phyloP scores from a whole-genome alignment of 2,797 vertebrate genomes.

The Oreortyx pictus region DNA sequence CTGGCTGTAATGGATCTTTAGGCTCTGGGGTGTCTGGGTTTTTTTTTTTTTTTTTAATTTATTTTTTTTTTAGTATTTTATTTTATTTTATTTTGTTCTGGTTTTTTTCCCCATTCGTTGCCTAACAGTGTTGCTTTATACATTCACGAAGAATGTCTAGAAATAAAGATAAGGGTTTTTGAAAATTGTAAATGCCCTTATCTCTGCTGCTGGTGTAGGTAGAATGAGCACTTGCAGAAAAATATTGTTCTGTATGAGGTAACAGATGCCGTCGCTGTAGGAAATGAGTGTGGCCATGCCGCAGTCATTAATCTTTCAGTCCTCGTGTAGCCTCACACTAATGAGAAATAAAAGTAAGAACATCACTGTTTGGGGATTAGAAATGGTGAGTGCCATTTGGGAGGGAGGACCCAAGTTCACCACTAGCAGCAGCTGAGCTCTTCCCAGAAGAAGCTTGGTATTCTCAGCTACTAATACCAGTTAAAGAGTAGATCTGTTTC shows the following conservation, averaged over 20 bases:
- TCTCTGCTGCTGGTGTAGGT: constrained; percentile 49
- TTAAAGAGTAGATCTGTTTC: not conserved
- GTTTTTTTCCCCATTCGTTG: not conserved
- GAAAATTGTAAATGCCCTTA: constrained; percentile 46
- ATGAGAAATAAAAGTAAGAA: constrained; percentile 53
- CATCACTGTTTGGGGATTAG: not conserved
- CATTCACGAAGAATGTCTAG: constrained; percentile 6
- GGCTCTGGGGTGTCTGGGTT: not conserved
- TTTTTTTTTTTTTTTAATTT: no score
- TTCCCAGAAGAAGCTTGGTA: not conserved
- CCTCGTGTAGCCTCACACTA: constrained; percentile 30
- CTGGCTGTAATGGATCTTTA: not conserved
- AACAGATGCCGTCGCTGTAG: constrained; percentile 57
- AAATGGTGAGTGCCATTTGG: not conserved
- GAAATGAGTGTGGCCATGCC: constrained; percentile 29
- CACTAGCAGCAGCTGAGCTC: not conserved
- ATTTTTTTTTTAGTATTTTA: no score
- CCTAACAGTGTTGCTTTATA: constrained; percentile 7
- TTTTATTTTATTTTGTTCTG: no score
- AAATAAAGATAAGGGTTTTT: constrained; percentile 61
- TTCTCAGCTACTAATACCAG: not conserved
- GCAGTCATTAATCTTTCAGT: constrained; percentile 66
- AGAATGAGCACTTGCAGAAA: constrained; percentile 33
- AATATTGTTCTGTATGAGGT: constrained; percentile 56
- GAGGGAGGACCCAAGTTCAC: not conserved